These are phyloP conservation scores for Anagyrus pseudococci DNA, from an alignment of 2,888 invertebrate species.

Conservation along the genomic window DNA sequence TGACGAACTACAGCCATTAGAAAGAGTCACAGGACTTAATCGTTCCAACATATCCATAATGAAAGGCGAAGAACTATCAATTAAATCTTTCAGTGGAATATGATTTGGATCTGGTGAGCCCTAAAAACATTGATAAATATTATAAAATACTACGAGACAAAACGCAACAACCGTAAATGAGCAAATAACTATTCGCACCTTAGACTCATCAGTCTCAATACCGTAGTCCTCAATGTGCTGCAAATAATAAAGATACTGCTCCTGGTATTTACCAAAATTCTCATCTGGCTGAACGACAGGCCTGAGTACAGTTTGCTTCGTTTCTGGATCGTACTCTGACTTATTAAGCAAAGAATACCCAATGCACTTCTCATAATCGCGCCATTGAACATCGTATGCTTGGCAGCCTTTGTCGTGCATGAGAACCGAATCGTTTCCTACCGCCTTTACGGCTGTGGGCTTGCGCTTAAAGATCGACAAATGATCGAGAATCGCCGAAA, in stretches of 20 bases:
- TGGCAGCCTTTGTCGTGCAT: constrained; percentile 48
- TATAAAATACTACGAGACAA: too few species aligned
- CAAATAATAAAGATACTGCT: constrained; percentile 52
- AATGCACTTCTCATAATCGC: constrained; percentile 55
- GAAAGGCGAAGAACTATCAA: constrained; percentile 50
- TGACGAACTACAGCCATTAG: constrained; percentile 24
- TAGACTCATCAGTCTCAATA: constrained; percentile 44
- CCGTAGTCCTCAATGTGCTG: constrained; percentile 51
- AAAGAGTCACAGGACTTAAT: constrained; percentile 36
- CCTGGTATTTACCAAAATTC: constrained; percentile 51
- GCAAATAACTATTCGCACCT: constrained; percentile 24
- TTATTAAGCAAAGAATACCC: constrained; percentile 49
- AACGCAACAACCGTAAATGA: too few species aligned
- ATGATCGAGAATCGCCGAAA: constrained; percentile 38
- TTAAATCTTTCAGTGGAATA: constrained; percentile 49
- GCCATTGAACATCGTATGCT: constrained; percentile 44
- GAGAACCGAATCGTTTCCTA: constrained; percentile 37
- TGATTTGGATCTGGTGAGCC: constrained; percentile 45
- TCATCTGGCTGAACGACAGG: constrained; percentile 40
- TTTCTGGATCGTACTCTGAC: constrained; percentile 40
- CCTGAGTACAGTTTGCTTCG: constrained; percentile 38
- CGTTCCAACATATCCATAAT: constrained; percentile 47
- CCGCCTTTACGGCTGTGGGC: constrained; percentile 41
- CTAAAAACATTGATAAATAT: too few species aligned
- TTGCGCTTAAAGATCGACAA: constrained; percentile 46